phyloP scores from a whole-genome alignment of 2,113 vertebrate genomes.

The Peromyscus californicus region DNA sequence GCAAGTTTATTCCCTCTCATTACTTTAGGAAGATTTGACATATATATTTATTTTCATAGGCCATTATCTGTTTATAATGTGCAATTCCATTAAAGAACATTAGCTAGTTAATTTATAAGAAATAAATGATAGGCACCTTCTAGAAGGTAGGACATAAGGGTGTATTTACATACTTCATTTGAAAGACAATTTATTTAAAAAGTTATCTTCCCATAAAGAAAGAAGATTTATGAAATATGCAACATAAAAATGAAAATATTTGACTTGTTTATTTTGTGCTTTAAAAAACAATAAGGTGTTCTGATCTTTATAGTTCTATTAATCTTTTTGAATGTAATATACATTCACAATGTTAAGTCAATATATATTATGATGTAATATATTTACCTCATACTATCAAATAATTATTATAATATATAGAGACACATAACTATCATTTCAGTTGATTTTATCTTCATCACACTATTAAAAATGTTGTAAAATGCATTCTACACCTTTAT shows the following conservation, averaged over 20 bases:
- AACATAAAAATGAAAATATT: neutral
- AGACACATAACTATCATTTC: neutral
- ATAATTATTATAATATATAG: conserved; percentile 6
- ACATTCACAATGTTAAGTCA: neutral
- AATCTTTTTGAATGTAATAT: neutral
- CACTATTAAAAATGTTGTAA: conserved; percentile 16
- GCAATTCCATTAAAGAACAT: conserved; percentile 85
- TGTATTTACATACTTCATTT: conserved; percentile 20
- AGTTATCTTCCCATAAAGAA: neutral
- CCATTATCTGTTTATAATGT: conserved; percentile 86
- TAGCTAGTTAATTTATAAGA: conserved; percentile 86
- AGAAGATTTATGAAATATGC: conserved; percentile 37
- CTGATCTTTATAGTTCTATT: neutral
- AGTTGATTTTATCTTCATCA: conserved; percentile 29
- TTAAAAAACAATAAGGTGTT: neutral
- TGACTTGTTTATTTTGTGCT: conserved; percentile 34
- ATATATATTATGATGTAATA: neutral
- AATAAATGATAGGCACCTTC: conserved; percentile 79
- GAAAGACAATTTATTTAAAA: conserved; percentile 52
- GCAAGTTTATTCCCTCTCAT: conserved; percentile 79
- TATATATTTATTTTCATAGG: conserved; percentile 81
- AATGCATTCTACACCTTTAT: neutral
- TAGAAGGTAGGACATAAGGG: conserved; percentile 70
- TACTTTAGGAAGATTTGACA: conserved; percentile 80
- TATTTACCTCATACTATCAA: neutral